Evolutionary conservation across 2,888 invertebrate species (phyloP), one percentile per base, ranked within the genome.

Genomic region (Parelbella ahira): DNA sequence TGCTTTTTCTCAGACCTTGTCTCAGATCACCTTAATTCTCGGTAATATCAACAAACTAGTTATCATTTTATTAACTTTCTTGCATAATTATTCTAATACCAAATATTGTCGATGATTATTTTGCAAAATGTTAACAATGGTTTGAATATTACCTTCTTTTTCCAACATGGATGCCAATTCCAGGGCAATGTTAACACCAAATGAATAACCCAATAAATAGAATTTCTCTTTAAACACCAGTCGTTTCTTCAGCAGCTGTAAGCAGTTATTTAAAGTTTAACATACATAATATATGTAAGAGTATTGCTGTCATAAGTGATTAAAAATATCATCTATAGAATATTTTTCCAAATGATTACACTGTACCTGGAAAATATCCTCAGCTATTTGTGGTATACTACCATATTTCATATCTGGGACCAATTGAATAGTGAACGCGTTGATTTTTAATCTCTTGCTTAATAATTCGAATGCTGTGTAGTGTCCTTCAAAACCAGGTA

Each of bases 91-190:
- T n/a, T n/a, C n/a, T n/a, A n/a, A n/a, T n/a, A n/a, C n/a, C n/a
- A n/a, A n/a, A n/a, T n/a, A n/a, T n/a, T n/a, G n/a, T n/a, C n/a
- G n/a, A n/a, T n/a, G n/a, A n/a, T n/a, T n/a, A n/a, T n/a, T n/a
- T n/a, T n/a, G n/a, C n/a, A n/a, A n/a, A n/a, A n/a, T n/a, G n/a
- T n/a, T n/a, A n/a, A n/a, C n/a, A n/a, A n/a, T n/a, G n/a, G n/a
- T n/a, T n/a, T n/a, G 5, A 18, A 36, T 27, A 18, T 80, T 70
- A 75, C 75, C 77, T 67, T 78, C 70, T 51, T 57, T 60, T 45
- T 78, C 75, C 44, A 77, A 55, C 20, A 74, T 36, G 0, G 60
- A 57, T 6, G 77, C 73, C 21, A 77, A 33, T 38, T 77, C 75
- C 24, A 78, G 51, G n/a, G 73, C 74, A 8, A 77, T 50, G 27